Conservation (phyloP, 1,140 invertebrate species). For the Onthophagus taurus region DNA sequence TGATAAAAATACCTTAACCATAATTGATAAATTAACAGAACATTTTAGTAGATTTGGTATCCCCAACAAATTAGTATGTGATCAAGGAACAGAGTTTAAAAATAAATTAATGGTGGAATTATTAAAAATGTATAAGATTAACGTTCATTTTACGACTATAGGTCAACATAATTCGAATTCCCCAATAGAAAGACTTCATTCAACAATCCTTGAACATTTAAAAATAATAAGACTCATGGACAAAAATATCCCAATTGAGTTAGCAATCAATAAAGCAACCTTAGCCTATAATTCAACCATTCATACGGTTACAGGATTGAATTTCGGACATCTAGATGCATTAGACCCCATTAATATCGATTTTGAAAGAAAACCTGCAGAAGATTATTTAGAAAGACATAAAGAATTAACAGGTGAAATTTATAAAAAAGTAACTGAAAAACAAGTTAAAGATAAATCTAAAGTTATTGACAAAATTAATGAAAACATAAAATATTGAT, state of each 20-base stretch:
- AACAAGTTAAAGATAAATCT: no score
- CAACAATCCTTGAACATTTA: constrained; percentile 23
- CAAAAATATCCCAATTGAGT: constrained; percentile 13
- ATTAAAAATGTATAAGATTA: constrained; percentile 18
- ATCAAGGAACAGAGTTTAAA: constrained; percentile 21
- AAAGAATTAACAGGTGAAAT: no score
- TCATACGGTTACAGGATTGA: constrained; percentile 20
- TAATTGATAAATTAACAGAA: constrained; percentile 21
- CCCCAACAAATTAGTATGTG: constrained; percentile 23
- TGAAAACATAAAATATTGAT: no score
- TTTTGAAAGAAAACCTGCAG: no score
- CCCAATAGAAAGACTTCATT: constrained; percentile 24
- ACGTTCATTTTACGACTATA: constrained; percentile 18
- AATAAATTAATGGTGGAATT: constrained; percentile 22
- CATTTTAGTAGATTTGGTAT: constrained; percentile 21
- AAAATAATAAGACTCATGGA: constrained; percentile 15
- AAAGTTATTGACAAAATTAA: no score
- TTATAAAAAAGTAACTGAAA: no score
- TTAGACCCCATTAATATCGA: no score
- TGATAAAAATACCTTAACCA: constrained; percentile 15
- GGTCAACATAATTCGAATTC: constrained; percentile 20
- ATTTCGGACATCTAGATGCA: no score
- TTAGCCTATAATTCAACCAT: constrained; percentile 24
- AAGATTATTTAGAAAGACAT: no score
- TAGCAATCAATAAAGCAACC: constrained; percentile 17